Conservation (phyloP, 1,140 invertebrate species). For the Mylabris phalerata region DNA sequence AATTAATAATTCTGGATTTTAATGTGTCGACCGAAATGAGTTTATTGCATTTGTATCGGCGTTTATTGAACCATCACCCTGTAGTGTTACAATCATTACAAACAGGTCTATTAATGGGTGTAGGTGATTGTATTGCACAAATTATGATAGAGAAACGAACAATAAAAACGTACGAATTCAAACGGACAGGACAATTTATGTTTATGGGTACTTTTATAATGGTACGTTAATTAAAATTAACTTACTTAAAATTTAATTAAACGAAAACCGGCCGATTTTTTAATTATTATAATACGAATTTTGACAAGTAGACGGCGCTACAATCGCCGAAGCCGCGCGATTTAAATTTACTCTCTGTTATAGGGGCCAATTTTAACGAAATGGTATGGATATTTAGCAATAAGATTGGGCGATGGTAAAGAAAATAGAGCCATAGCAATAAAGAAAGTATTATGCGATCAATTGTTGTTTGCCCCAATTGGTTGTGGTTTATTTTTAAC, state of each 20-base stretch:
- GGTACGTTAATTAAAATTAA: not conserved
- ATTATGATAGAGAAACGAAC: conserved; percentile 44
- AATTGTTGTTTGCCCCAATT: conserved; percentile 58
- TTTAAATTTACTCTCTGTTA: not conserved
- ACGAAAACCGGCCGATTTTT: no score
- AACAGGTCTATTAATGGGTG: conserved; percentile 46
- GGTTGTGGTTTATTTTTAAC: conserved; percentile 56
- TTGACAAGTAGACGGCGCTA: no score
- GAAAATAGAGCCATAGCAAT: not conserved
- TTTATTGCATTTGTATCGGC: no score
- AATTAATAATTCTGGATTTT: no score
- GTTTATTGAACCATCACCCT: conserved; percentile 36
- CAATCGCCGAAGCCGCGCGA: no score
- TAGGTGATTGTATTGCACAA: conserved; percentile 48
- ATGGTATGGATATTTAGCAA: conserved; percentile 24
- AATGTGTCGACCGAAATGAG: no score
- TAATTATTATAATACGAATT: no score
- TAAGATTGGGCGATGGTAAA: not conserved
- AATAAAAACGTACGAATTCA: conserved; percentile 33
- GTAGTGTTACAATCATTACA: conserved; percentile 46
- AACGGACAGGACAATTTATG: conserved; percentile 44
- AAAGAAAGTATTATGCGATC: conserved; percentile 72
- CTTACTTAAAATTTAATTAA: not conserved
- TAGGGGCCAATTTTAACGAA: conserved; percentile 26
- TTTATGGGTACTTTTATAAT: conserved; percentile 45